Evolutionary conservation across 2,888 invertebrate genomes (phyloP), one percentile per base, ranked within the genome.

Genomic region (Agrochola circellaris): DNA sequence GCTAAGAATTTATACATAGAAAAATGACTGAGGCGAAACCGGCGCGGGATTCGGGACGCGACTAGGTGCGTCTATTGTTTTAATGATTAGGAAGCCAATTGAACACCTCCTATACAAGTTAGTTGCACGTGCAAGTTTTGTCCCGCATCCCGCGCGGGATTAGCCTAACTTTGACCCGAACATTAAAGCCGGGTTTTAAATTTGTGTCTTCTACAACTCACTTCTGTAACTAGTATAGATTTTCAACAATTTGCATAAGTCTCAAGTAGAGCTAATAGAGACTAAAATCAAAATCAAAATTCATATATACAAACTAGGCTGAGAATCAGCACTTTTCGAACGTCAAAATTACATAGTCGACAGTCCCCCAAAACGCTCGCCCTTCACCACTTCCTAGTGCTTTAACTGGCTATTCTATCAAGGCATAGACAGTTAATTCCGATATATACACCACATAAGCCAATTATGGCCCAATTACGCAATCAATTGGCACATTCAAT

Each of bases 391-490:
- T 34, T 34, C 34, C 34, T 34, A 34, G 34, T 34, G 34, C 34
- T 34, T 34, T 34, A 34, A 34, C 34, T 34, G 34, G 34, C 34
- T 34, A 34, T 48, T n/a, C 17, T 17, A 26, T 17, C 23, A 17
- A 60, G 9, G 8, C 20, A 65, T 51, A 30, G 1, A 20, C 23
- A 42, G 17, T 42, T 61, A 26, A 56, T 34, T 58, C 51, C 15
- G 17, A 65, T 30, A 15, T 26, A 42, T 45, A 42, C 20, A 45
- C 66, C 73, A 70, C 34, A 68, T 73, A 70, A 62, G 81, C 51
- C 56, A 75, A 75, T 81, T 81, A 80, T n/a, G 13, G 51, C 7
- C n/a, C 76, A 64, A 80, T 75, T 48, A 26, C 15, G n/a, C 61
- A 67, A 58, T 69, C 73, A 80, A 69, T 76, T 56, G 66, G 65